Evolutionary conservation across 2,888 invertebrate genomes (phyloP).

Genomic region (Mayetiola destructor): DNA sequence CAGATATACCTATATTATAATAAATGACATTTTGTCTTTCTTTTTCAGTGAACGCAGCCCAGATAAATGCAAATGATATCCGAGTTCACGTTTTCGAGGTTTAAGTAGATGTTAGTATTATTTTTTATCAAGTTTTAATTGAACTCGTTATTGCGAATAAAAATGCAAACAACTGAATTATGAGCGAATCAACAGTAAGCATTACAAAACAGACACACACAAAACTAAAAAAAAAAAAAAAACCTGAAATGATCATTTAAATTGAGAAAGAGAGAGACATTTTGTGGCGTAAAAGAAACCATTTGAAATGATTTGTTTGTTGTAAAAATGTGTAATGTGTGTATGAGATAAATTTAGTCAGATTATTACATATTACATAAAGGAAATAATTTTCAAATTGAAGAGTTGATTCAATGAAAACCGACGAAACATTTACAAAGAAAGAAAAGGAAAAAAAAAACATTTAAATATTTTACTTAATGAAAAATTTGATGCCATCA

Average conservation of each 20-base stretch:
- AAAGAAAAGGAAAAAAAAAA: too few species aligned
- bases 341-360: too few species aligned
- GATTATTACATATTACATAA: too few species aligned
- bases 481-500: too few species aligned
- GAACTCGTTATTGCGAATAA: not conserved
- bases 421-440: too few species aligned
- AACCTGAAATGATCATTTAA: not conserved
- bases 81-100: not conserved
- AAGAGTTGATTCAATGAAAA: too few species aligned
- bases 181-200: not conserved
- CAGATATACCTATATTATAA: not conserved
- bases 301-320: too few species aligned
- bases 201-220: not conserved
- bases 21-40: not conserved
- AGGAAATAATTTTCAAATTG: too few species aligned
- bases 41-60: not conserved
- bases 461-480: too few species aligned
- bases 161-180: not conserved
- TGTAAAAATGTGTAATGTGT: too few species aligned
- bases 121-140: conserved; percentile 7
- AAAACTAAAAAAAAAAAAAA: not conserved
- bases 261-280: not conserved
- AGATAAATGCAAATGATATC: not conserved
- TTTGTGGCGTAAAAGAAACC: too few species aligned
- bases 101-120: conserved; percentile 12